Evolutionary conservation across 2,888 invertebrate species (phyloP).

Genomic region (Cybosia mesomella): DNA sequence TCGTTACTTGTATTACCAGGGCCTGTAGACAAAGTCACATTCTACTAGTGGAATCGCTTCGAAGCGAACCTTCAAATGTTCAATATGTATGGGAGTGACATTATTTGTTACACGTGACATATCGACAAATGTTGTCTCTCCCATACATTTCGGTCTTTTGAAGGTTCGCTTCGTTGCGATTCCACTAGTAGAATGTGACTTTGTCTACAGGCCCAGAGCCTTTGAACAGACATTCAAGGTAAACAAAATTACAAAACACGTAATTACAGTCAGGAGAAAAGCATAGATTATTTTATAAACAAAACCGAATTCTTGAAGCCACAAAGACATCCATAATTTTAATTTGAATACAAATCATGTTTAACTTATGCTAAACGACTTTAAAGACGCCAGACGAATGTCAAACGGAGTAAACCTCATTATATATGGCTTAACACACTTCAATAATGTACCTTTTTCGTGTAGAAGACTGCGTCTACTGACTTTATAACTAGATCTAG

Average conservation of each 20-base stretch:
- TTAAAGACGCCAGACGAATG: constrained; percentile 23
- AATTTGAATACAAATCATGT: constrained; percentile 45
- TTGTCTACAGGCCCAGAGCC: no score
- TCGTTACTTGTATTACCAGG: constrained; percentile 11
- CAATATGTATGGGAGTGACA: no score
- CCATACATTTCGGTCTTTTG: no score
- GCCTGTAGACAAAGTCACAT: no score
- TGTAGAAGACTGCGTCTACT: constrained; percentile 10
- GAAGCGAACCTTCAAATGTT: no score
- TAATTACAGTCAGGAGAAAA: constrained; percentile 11
- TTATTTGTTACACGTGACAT: no score
- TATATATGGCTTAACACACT: constrained; percentile 19
- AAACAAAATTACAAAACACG: constrained; percentile 26
- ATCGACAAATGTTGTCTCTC: no score
- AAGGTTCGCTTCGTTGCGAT: no score
- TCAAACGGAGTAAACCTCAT: constrained; percentile 25
- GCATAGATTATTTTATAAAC: constrained; percentile 12
- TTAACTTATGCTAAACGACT: constrained; percentile 39
- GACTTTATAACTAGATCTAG: constrained; percentile 13
- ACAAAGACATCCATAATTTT: constrained; percentile 22
- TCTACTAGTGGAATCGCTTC: no score
- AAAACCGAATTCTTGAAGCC: constrained; percentile 24
- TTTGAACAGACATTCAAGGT: constrained; percentile 23
- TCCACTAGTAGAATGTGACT: no score
- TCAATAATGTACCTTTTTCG: constrained; percentile 21